A percentile compares a stretch with the other conserved stretches of the same genome.
Conservation (phyloP, 2,113 vertebrate genomes). For the Ochotona curzoniae region DNA sequence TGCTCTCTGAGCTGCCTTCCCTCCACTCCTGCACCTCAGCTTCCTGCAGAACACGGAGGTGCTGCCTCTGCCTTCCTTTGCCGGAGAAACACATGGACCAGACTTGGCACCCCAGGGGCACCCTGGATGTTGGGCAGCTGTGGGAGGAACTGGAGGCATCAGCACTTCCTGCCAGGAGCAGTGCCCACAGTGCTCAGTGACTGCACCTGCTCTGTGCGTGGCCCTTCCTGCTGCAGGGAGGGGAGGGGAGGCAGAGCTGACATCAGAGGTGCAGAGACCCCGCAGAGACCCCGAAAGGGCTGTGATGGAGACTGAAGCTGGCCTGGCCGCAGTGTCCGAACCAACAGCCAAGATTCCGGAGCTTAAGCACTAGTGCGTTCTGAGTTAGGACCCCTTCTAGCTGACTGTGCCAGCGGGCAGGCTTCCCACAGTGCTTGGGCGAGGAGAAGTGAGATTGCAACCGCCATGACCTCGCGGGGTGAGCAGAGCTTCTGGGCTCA, state of each 20-base stretch:
- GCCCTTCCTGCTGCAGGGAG: slow-evolving; percentile 17
- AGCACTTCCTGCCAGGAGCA: neutral
- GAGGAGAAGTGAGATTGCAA: slow-evolving; percentile 81
- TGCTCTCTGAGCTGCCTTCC: too few species aligned
- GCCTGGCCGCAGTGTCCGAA: slow-evolving; percentile 68
- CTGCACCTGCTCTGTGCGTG: neutral
- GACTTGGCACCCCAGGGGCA: neutral
- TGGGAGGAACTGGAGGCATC: neutral
- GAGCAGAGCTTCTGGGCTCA: slow-evolving; percentile 66
- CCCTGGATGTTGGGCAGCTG: neutral
- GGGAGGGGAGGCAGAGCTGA: slow-evolving; percentile 34
- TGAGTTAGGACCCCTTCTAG: slow-evolving; percentile 80
- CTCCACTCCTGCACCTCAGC: too few species aligned
- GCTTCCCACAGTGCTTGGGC: slow-evolving; percentile 73
- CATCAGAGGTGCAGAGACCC: slow-evolving; percentile 46
- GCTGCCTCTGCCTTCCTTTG: too few species aligned
- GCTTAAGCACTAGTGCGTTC: slow-evolving; percentile 71
- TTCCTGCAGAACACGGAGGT: too few species aligned
- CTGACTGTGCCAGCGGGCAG: slow-evolving; percentile 73
- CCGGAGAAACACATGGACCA: too few species aligned
- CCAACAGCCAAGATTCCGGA: slow-evolving; percentile 76
- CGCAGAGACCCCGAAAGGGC: slow-evolving; percentile 63
- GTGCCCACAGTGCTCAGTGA: neutral
- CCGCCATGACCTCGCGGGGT: slow-evolving; percentile 76
- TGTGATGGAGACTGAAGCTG: slow-evolving; percentile 63